phyloP scores from a whole-genome alignment of 2,888 invertebrate species.

The Agonopterix alstromeriana region DNA sequence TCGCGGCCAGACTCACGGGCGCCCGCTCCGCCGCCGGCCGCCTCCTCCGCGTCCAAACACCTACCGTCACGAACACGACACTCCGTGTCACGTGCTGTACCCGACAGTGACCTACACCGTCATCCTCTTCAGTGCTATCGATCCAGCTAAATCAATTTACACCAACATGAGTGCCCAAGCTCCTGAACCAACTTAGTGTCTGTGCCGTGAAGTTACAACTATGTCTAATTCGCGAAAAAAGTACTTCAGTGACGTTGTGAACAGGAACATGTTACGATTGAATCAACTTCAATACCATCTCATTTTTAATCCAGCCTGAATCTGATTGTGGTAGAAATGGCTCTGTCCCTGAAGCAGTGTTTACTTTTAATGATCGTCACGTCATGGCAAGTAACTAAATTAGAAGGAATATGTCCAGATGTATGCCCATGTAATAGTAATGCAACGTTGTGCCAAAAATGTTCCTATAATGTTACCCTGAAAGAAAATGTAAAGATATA shows the following conservation, averaged over 20 bases:
- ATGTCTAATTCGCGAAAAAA: slow-evolving; percentile 42
- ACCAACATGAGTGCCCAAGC: slow-evolving; percentile 20
- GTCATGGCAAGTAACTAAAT: slow-evolving; percentile 48
- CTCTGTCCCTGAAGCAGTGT: slow-evolving; percentile 46
- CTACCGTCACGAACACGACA: slow-evolving; percentile 19
- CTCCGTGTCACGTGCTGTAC: slow-evolving; percentile 2
- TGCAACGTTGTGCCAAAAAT: slow-evolving; percentile 41
- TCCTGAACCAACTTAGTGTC: slow-evolving; percentile 41
- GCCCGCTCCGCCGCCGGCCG: slow-evolving; percentile 45
- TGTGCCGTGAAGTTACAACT: slow-evolving; percentile 48
- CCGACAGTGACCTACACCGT: slow-evolving; percentile 7
- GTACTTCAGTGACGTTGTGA: slow-evolving; percentile 38
- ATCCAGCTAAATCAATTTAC: neutral
- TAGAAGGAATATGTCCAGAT: slow-evolving; percentile 47
- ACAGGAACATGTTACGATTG: slow-evolving; percentile 36
- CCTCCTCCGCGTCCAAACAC: slow-evolving; percentile 11
- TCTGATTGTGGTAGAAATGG: slow-evolving; percentile 42
- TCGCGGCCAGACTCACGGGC: slow-evolving; percentile 64
- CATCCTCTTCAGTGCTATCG: neutral
- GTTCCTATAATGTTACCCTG: slow-evolving; percentile 52
- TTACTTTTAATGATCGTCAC: slow-evolving; percentile 52
- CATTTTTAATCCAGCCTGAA: slow-evolving; percentile 59
- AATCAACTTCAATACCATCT: slow-evolving; percentile 44
- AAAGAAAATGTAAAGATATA: slow-evolving; percentile 42
- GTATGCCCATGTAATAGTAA: slow-evolving; percentile 41